phyloP scores from a whole-genome alignment of 2,888 invertebrate species.

The Neoaliturus tenellus region DNA sequence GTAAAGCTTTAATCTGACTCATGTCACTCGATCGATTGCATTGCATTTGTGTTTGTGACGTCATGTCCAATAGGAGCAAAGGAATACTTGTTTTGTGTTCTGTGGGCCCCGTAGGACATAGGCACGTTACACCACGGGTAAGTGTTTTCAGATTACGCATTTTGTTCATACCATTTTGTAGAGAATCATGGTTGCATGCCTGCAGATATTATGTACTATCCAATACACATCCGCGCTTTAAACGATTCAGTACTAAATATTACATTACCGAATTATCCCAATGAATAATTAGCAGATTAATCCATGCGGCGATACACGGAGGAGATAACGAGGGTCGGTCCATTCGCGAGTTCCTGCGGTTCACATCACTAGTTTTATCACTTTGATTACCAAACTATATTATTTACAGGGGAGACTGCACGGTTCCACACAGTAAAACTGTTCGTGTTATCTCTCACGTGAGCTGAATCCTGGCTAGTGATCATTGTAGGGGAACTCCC shows the following conservation, averaged over 20 bases:
- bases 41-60: slow-evolving; percentile 71
- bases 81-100: slow-evolving; percentile 65
- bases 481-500: slow-evolving; percentile 58
- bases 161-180: slow-evolving; percentile 74
- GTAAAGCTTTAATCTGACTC: slow-evolving; percentile 39
- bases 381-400: neutral
- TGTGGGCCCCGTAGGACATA: slow-evolving; percentile 69
- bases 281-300: slow-evolving; percentile 22
- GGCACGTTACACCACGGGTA: slow-evolving; percentile 73
- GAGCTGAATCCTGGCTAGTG: slow-evolving; percentile 58
- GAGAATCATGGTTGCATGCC: slow-evolving; percentile 62
- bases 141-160: slow-evolving; percentile 75
- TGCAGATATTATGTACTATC: neutral
- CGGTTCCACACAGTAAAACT: slow-evolving; percentile 34
- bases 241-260: neutral
- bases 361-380: slow-evolving; percentile 1
- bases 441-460: slow-evolving; percentile 57
- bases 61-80: slow-evolving; percentile 66
- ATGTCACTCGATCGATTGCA: slow-evolving; percentile 54
- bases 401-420: neutral
- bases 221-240: neutral
- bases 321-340: slow-evolving; percentile 13
- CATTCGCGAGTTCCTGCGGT: neutral
- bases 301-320: slow-evolving; percentile 17
- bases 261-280: neutral